phyloP scores from a whole-genome alignment of 2,797 vertebrate species.

The Pelochelys cantorii region DNA sequence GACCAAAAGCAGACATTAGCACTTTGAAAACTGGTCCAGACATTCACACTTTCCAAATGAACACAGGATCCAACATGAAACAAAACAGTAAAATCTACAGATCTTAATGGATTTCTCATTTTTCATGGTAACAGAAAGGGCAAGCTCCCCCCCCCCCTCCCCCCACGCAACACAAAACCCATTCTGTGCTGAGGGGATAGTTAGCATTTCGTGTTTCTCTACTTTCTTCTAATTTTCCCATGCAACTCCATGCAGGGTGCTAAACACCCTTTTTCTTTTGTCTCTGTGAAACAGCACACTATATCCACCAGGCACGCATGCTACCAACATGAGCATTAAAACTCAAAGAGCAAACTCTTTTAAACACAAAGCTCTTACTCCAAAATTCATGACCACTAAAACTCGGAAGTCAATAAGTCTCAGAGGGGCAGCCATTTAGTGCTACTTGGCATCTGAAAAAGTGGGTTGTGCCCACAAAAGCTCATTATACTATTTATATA shows the following conservation, averaged over 20 bases:
- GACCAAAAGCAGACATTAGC: neutral
- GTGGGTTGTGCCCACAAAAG: no score
- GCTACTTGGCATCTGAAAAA: no score
- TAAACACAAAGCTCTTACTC: neutral
- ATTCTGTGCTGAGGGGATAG: neutral
- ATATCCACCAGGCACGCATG: constrained; percentile 6
- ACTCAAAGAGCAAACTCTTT: neutral
- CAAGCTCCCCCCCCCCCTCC: neutral
- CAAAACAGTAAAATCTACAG: neutral
- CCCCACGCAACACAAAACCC: neutral
- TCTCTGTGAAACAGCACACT: constrained; percentile 31
- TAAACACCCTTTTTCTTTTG: constrained; percentile 40
- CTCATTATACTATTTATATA: no score
- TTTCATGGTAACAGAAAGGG: neutral
- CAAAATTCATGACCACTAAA: neutral
- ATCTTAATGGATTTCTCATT: neutral
- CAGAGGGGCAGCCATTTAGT: no score
- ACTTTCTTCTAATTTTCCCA: constrained; percentile 32
- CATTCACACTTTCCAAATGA: neutral
- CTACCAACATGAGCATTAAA: constrained; percentile 46
- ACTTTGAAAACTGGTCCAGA: neutral
- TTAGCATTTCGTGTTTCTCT: constrained; percentile 2
- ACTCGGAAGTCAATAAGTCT: constrained; percentile 1
- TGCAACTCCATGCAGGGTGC: constrained; percentile 37
- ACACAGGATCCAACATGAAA: neutral